Evolutionary conservation across 1,140 invertebrate species (phyloP), one percentile per base, ranked within the genome.

Genomic region (Drosophila paulistorum): DNA sequence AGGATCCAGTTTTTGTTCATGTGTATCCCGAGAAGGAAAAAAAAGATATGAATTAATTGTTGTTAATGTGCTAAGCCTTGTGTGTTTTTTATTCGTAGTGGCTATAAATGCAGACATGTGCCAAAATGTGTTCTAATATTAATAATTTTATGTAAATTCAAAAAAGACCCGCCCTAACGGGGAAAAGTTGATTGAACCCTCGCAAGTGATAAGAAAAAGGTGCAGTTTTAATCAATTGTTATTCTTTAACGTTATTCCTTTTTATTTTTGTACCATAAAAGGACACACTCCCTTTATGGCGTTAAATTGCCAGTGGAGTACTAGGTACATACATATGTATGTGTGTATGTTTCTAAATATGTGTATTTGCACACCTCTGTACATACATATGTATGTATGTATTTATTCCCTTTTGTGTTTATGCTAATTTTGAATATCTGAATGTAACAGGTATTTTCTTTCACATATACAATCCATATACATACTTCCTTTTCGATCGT

Each of bases 101-200:
- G 45, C 20, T 51, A 23, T 3, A 23, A 7, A n/a, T 20, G 45
- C 17, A 51, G 17, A 51, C 10, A 51, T 51, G 45, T 51, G 45
- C 45, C 45, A 51, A 51, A 51, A 51, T 51, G 45, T 51, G 17
- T 51, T 11, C 17, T 23, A 11, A 51, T 51, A 23, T n/a, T 23
- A 51, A 51, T 51, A 2, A 51, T 51, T 51, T 51, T 51, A 51
- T 51, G 45, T 51, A 51, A 51, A 51, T 51, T 51, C 17, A n/a
- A 51, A 51, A 51, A 51, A 51, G 45, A 51, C 45, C 45, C 45
- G 45, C 45, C 45, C 45, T 51, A 51, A 51, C 45, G 45, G 45
- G 45, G 45, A 51, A 51, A 23, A 51, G 45, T 51, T 51, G 45
- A 51, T 51, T 51, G 45, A 51, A 51, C 45, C 45, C 45, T 23